Percentiles rank a stretch among this genome's conserved stretches.
Evolutionary conservation across 2,888 invertebrate species (phyloP).

Genomic region (Doris montereyensis): DNA sequence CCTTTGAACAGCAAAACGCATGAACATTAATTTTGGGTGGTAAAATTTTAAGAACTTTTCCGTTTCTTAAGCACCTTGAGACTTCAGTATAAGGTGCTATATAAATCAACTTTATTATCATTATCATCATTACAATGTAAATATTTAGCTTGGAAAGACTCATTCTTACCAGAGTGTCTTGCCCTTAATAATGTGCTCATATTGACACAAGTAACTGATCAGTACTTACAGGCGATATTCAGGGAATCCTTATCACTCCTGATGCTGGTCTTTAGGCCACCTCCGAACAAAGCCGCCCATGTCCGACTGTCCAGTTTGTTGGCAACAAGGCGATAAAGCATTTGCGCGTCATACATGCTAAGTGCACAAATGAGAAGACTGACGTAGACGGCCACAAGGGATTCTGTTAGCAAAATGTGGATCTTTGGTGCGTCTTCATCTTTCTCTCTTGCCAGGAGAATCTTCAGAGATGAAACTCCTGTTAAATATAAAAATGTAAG

Average conservation of each 20-base stretch:
- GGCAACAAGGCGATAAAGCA: slow-evolving; percentile 84
- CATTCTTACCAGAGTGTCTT: no score
- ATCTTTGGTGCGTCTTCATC: slow-evolving; percentile 95
- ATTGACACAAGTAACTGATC: no score
- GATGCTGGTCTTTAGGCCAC: slow-evolving; percentile 73
- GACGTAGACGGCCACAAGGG: slow-evolving; percentile 93
- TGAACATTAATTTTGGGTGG: no score
- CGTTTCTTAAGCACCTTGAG: no score
- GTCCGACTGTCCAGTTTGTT: slow-evolving; percentile 85
- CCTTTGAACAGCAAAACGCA: no score
- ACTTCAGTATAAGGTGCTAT: no score
- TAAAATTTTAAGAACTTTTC: no score
- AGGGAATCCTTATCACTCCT: slow-evolving; percentile 37
- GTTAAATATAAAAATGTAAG: no score
- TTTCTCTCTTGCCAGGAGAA: slow-evolving; percentile 91
- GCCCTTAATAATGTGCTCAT: no score
- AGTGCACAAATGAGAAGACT: slow-evolving; percentile 93
- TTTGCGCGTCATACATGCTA: slow-evolving; percentile 92
- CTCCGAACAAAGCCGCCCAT: slow-evolving; percentile 77
- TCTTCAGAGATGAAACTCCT: slow-evolving; percentile 93
- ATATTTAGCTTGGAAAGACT: no score
- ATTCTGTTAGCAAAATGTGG: slow-evolving; percentile 91
- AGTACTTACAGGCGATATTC: slow-evolving; percentile 40
- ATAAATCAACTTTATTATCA: no score
- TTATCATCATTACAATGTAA: no score